phyloP scores from a whole-genome alignment of 2,797 vertebrate species.

The Nasua narica region DNA sequence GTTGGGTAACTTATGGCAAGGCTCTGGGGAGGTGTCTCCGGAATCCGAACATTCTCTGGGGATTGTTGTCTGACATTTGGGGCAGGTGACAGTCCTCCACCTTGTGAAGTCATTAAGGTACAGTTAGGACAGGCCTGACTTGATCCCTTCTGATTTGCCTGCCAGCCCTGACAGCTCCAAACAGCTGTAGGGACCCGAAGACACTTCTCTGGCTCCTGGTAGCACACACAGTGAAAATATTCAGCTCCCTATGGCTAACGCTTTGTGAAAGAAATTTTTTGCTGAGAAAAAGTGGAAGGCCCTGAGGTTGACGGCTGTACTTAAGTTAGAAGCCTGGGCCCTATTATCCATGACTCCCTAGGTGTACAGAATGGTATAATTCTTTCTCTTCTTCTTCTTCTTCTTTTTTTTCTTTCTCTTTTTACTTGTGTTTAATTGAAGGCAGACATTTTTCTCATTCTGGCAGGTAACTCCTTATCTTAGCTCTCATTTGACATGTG shows the following conservation, averaged over 20 bases:
- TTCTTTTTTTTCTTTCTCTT: background rate
- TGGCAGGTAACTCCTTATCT: background rate
- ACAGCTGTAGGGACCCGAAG: slow-evolving; percentile 8
- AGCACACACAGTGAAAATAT: background rate
- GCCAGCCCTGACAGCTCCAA: slow-evolving; percentile 37
- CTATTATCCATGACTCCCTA: background rate
- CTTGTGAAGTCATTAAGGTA: slow-evolving; percentile 56
- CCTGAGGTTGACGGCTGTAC: background rate
- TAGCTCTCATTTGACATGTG: background rate
- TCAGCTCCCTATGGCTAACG: background rate
- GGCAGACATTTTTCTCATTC: background rate
- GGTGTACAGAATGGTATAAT: background rate
- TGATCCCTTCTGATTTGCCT: slow-evolving; percentile 43
- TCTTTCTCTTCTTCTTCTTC: background rate
- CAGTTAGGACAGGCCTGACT: slow-evolving; percentile 42
- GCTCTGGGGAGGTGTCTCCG: background rate
- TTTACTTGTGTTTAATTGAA: slow-evolving; percentile 18
- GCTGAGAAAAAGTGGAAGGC: background rate
- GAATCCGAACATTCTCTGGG: slow-evolving; percentile 2
- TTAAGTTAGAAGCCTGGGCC: background rate
- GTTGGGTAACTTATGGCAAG: background rate
- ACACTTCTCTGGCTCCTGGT: background rate
- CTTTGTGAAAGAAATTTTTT: background rate
- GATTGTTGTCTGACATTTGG: slow-evolving; percentile 42
- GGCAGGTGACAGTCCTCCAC: slow-evolving; percentile 41